Base-by-base conservation (phyloP, 2,113 vertebrate species). In the Synodontis membranacea region DNA sequence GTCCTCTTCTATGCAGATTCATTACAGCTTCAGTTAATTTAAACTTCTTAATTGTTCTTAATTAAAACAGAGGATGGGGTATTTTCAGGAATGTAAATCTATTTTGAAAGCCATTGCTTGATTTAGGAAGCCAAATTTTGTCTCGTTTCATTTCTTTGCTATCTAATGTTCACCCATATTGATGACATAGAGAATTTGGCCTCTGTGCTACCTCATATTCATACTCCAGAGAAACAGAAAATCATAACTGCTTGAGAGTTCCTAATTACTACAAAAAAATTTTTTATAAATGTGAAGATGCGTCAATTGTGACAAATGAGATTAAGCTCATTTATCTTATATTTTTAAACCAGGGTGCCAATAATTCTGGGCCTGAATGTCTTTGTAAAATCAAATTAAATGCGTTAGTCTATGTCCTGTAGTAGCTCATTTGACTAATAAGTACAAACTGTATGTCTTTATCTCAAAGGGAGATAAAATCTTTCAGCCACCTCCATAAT, bases 401-500 rank as follows among this genome's bases (percentile, higher is more conserved):
- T 44, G 21, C 10, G 44, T 75, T 46, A 15, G 3, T 48, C 42
- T 46, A 75, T n/a, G 14, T 78, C 72, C 39, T 76, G 83, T 75
- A 70, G 48, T 74, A 23, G 34, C 11, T 85, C 1, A 23, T 78
- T 58, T 75, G 39, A 75, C 56, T 60, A 60, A 75, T 75, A 58
- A 42, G 34, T 23, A 21, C 28, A 39, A n/a, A n/a, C n/a, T n/a
- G n/a, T 60, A 5, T 74, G 17, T 58, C 42, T 84, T 84, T 84
- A 60, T 84, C 15, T 84, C 42, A 72, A 58, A 62, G 9, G 28
- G 70, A 84, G 28, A 84, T 60, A 75, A 50, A 50, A 78, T 78
- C 72, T 58, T 85, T 76, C 28, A 64, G 39, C 15, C 58, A 78
- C 42, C 42, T 85, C 58, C 19, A 58, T n/a, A 72, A 60, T 39